Evolutionary conservation across 2,113 vertebrate genomes (phyloP).

Genomic region (Sialia sialis): DNA sequence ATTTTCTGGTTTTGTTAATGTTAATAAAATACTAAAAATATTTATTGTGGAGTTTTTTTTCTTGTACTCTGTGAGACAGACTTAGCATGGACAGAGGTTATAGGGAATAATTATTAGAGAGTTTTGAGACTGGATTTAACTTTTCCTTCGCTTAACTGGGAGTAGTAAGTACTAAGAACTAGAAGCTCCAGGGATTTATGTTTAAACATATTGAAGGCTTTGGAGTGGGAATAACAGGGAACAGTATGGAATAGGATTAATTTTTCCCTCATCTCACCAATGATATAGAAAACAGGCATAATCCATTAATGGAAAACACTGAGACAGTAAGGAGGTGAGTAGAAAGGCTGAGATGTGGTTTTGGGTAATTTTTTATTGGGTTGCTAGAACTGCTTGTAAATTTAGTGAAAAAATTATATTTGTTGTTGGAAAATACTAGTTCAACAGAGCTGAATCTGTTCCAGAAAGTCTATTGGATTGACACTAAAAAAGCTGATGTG

Average conservation of each 20-base stretch:
- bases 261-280: neutral
- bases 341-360: neutral
- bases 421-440: neutral
- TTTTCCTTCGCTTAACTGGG: neutral
- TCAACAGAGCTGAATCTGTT: neutral
- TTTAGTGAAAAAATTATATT: neutral
- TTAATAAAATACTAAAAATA: conserved; percentile 63
- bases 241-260: neutral
- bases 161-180: neutral
- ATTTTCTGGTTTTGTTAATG: neutral
- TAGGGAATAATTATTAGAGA: neutral
- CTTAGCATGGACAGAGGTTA: neutral
- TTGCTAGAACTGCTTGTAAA: neutral
- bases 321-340: neutral
- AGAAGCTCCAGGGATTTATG: neutral
- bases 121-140: neutral
- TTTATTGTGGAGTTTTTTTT: neutral
- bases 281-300: neutral
- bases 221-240: neutral
- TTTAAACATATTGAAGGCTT: neutral
- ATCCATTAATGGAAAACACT: neutral
- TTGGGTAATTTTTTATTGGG: neutral
- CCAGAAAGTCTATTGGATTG: neutral
- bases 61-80: neutral
- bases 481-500: neutral